A percentile compares a stretch with the other conserved stretches of the same genome.
phyloP scores from a whole-genome alignment of 2,113 vertebrate genomes.

The Nibea coibor region DNA sequence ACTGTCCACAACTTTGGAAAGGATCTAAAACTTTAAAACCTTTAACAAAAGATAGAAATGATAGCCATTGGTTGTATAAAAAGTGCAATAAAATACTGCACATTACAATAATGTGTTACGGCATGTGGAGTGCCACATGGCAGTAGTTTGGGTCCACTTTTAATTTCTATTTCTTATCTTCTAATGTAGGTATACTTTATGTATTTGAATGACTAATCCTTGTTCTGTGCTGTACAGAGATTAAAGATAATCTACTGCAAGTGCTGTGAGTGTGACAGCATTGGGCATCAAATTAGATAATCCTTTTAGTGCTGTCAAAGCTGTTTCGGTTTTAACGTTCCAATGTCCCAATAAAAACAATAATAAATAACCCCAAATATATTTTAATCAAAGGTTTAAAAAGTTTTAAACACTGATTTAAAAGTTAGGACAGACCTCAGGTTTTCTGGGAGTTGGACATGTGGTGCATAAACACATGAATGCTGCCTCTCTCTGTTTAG shows the following conservation, averaged over 20 bases:
- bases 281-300: no score
- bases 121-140: not conserved
- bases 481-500: not conserved
- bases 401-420: not conserved
- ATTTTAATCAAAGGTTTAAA: not conserved
- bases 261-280: not conserved
- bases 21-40: no score
- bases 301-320: no score
- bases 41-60: not conserved
- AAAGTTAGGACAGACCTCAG: not conserved
- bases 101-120: not conserved
- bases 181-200: not conserved
- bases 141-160: not conserved
- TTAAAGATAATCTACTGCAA: not conserved
- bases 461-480: not conserved
- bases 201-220: not conserved
- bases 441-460: not conserved
- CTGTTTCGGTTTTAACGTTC: no score
- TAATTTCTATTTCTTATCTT: not conserved
- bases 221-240: not conserved
- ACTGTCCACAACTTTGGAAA: constrained; percentile 47
- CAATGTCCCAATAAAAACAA: no score
- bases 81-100: not conserved
- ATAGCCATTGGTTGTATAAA: not conserved
- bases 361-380: no score